Evolutionary conservation across 2,113 vertebrate species (phyloP), one percentile per base, ranked within the genome.

Genomic region (Neofelis nebulosa): DNA sequence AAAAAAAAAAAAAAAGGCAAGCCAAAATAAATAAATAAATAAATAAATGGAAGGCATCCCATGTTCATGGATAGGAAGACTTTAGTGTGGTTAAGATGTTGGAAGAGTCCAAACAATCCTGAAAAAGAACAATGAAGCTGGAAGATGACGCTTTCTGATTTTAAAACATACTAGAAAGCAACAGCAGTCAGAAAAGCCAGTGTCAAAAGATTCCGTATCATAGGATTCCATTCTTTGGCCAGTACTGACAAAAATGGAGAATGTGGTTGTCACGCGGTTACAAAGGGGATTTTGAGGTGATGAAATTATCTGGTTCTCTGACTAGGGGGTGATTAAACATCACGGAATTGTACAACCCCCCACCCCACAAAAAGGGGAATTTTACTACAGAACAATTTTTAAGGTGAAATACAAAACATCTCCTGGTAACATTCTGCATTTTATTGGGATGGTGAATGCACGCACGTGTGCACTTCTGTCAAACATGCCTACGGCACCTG

Each of bases 371-470:
- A 73, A 65, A n/a, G 55, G n/a, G 33, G 13, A 48, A 57, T 65
- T 36, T 55, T 66, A 41, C 55, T 12, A n/a, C 0, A n/a, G 1
- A 38, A 38, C 19, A 41, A 71, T 29, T 63, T 45, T 10, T 29
- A 29, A 50, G 31, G 25, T 38, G 15, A 25, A 73, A 83, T 45
- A 4, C 10, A 48, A 38, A 38, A 33, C 29, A 5, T 2, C 25
- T 33, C 7, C 45, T 25, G 1, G 48, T 4, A 14, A 38, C 0
- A 0, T 33, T 27, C 36, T 27, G n/a, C 3, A 13, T 14, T 38
- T 36, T 16, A n/a, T 2, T 1, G 13, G 48, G 23, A 76, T 29
- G 14, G 41, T 41, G 41, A 76, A 15, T 15, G 41, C 25, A 61
- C 7, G 21, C 45, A 73, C 4, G 69, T 38, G 10, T 76, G 25